Conservation (phyloP, 2,797 vertebrate genomes). For the Argyrosomus regius region DNA sequence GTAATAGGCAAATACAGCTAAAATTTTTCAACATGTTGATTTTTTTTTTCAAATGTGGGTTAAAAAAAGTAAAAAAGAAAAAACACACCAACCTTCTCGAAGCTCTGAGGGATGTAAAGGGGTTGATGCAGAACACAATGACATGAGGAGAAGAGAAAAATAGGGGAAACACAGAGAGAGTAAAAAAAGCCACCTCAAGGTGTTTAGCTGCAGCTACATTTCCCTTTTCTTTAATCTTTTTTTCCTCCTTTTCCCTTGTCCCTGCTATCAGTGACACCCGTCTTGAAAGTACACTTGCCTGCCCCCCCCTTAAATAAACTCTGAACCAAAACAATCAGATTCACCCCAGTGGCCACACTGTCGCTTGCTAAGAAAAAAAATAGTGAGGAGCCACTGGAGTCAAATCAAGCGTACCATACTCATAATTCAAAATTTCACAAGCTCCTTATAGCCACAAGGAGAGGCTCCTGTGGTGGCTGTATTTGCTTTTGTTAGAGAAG, state of each 20-base stretch:
- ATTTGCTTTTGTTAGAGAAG: constrained; percentile 82
- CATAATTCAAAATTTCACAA: constrained; percentile 83
- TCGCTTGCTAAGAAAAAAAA: constrained; percentile 67
- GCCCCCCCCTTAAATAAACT: constrained; percentile 76
- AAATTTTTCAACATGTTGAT: constrained; percentile 83
- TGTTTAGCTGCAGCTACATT: constrained; percentile 95
- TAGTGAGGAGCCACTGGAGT: constrained; percentile 80
- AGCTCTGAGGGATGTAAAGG: constrained; percentile 99
- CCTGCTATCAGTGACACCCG: constrained; percentile 82
- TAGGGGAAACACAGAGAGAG: constrained; percentile 99
- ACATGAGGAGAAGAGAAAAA: constrained; percentile 99
- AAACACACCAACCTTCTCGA: constrained; percentile 99
- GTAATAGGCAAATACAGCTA: constrained; percentile 81
- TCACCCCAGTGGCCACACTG: constrained; percentile 81
- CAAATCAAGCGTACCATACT: constrained; percentile 82
- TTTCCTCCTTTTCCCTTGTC: constrained; percentile 67
- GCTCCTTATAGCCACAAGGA: constrained; percentile 82
- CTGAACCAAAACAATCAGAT: constrained; percentile 84
- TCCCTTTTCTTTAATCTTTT: constrained; percentile 84
- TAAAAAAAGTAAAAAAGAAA: constrained; percentile 99
- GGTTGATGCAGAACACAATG: constrained; percentile 99
- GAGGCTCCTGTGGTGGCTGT: constrained; percentile 81
- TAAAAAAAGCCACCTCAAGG: constrained; percentile 99
- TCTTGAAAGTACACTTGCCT: constrained; percentile 81
- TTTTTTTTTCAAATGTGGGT: constrained; percentile 93